Evolutionary conservation across 92 coral and sea anemone genomes (phyloP).

Genomic region (Nematostella vectensis): DNA sequence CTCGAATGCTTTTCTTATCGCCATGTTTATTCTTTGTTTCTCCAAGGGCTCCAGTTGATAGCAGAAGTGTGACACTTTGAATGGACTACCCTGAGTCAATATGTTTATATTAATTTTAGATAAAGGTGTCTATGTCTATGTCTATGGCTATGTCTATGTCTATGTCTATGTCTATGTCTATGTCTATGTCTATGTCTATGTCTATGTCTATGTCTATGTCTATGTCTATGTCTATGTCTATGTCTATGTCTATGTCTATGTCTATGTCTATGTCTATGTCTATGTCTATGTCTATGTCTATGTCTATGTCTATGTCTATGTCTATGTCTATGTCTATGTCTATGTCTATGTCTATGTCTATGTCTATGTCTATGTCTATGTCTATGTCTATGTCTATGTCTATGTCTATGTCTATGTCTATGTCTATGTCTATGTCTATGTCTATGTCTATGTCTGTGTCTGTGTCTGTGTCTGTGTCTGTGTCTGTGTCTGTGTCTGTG

Average conservation of each 20-base stretch:
- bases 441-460: neutral
- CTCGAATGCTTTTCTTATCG: too few species aligned
- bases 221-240: neutral
- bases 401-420: neutral
- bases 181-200: slow-evolving; percentile 1
- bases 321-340: neutral
- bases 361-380: neutral
- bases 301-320: neutral
- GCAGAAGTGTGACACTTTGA: too few species aligned
- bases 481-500: neutral
- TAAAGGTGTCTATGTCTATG: neutral
- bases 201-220: neutral
- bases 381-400: neutral
- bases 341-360: neutral
- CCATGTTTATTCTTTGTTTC: too few species aligned
- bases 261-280: neutral
- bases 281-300: neutral
- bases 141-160: slow-evolving; percentile 1
- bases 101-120: too few species aligned
- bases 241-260: neutral
- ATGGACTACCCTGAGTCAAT: too few species aligned
- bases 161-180: neutral
- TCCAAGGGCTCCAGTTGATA: too few species aligned
- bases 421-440: neutral
- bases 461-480: neutral